Evolutionary conservation across 1,140 invertebrate species (phyloP), one percentile per base, ranked within the genome.

Genomic region (Scaptomyza pallida): DNA sequence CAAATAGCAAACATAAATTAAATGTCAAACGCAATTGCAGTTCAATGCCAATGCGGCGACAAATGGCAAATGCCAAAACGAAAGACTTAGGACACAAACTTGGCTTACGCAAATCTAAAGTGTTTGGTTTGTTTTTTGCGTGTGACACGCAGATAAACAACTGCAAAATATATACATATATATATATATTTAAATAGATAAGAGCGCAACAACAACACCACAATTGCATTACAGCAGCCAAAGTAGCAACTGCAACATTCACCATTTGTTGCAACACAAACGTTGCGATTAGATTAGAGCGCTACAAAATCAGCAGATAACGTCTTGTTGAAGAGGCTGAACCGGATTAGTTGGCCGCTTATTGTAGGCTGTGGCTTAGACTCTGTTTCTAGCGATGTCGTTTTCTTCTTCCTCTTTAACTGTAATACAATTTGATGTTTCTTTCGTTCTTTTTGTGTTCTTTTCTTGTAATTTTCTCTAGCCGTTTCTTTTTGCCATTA

Each of bases 51-150:
- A 26, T 44, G 43, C 44, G 13, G 47, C 69, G 50, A 82, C 70
- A 69, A 81, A 82, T 61, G 74, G 70, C 63, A 82, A 74, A 74
- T 72, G 68, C 48, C 72, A 83, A 79, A 89, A 79, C 83, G 72
- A 89, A 89, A 83, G 83, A 89, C 82, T 88, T 88, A 81, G 63
- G 78, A 82, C 82, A 81, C 82, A 88, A 88, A 78, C 75, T 78
- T 75, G 2, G 62, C 43, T 51, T 17, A 74, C 54, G 59, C 72
- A 64, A 74, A 74, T 67, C 60, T 33, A 44, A 63, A n/a, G n/a
- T n/a, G n/a, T n/a, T n/a, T n/a, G 6, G 26, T 30, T 30, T 30
- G 6, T 30, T 30, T 56, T 71, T 65, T 72, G 73, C 73, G 70
- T 75, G 63, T 57, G 63, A 55, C 70, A 73, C 70, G 55, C 70